Conservation (phyloP, 35 echinoderm and acorn worm species). For the Amphiura filiformis region DNA sequence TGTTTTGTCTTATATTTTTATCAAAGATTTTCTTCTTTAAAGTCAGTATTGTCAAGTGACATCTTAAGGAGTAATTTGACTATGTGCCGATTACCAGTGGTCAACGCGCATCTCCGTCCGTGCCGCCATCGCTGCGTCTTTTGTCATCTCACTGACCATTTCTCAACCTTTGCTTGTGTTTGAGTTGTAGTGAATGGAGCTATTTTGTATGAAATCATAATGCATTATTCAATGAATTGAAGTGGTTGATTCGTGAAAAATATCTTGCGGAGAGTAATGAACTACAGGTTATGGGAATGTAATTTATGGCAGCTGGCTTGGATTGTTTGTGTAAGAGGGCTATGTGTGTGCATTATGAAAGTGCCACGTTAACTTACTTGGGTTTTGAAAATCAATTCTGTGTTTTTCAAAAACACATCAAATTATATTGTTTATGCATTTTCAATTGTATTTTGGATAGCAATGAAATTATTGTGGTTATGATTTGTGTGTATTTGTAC, state of each 20-base stretch:
- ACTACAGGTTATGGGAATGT: neutral
- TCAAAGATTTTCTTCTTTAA: no score
- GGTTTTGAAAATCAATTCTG: no score
- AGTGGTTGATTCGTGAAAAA: neutral
- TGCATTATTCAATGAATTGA: neutral
- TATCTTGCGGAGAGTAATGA: neutral
- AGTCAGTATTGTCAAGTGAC: neutral
- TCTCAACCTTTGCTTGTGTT: neutral
- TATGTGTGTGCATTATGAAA: neutral
- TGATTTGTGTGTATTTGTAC: neutral
- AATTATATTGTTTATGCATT: neutral
- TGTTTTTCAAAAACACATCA: neutral
- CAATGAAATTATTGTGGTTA: neutral
- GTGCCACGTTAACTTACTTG: neutral
- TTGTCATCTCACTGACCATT: neutral
- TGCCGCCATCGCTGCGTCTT: neutral
- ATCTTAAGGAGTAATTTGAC: neutral
- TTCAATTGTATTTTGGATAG: no score
- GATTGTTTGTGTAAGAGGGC: neutral
- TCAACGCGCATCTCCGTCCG: neutral
- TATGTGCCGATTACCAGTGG: neutral
- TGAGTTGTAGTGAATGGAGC: neutral
- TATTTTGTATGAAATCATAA: neutral
- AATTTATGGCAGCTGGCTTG: neutral
- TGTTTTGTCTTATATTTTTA: no score